phyloP scores from a whole-genome alignment of 23 tunicate genomes.

The Trididemnum nubilum region DNA sequence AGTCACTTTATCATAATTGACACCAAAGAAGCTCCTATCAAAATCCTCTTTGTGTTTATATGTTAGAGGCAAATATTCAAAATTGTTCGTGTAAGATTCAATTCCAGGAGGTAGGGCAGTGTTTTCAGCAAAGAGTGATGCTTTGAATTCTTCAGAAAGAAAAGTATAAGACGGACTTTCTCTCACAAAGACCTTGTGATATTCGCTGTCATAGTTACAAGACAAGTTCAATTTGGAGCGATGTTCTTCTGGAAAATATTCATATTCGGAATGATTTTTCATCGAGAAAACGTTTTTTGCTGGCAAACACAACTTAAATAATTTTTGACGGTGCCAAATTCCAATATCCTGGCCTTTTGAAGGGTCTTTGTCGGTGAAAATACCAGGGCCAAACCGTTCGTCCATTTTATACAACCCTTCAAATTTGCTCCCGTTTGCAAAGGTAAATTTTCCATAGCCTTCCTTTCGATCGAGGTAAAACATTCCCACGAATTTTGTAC shows the following conservation, averaged over 20 bases:
- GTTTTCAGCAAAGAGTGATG: conserved; percentile 45
- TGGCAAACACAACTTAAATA: conserved; percentile 56
- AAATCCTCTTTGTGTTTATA: conserved; percentile 48
- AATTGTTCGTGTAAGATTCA: conserved; percentile 75
- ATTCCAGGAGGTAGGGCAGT: conserved; percentile 80
- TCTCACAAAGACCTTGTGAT: conserved; percentile 25
- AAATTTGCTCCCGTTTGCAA: conserved; percentile 72
- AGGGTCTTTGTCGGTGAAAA: conserved; percentile 52
- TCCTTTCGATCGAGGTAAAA: conserved; percentile 78
- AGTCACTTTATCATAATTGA: conserved; percentile 35
- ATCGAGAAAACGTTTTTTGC: conserved; percentile 49
- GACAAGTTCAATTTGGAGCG: conserved; percentile 16
- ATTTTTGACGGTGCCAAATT: conserved; percentile 72
- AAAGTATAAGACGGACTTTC: conserved; percentile 41
- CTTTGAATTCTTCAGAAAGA: conserved; percentile 40
- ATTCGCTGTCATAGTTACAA: conserved; percentile 25
- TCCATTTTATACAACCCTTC: conserved; percentile 83
- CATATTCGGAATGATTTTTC: conserved; percentile 71
- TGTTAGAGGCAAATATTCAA: conserved; percentile 82
- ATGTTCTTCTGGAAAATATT: conserved; percentile 67
- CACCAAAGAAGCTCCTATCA: conserved; percentile 56
- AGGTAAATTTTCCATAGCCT: conserved; percentile 75
- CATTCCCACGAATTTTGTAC: conserved; percentile 57
- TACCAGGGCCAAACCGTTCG: conserved; percentile 95
- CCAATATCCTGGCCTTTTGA: conserved; percentile 65